phyloP scores from a whole-genome alignment of 2,888 invertebrate species.

The Temnothorax ravouxi region DNA sequence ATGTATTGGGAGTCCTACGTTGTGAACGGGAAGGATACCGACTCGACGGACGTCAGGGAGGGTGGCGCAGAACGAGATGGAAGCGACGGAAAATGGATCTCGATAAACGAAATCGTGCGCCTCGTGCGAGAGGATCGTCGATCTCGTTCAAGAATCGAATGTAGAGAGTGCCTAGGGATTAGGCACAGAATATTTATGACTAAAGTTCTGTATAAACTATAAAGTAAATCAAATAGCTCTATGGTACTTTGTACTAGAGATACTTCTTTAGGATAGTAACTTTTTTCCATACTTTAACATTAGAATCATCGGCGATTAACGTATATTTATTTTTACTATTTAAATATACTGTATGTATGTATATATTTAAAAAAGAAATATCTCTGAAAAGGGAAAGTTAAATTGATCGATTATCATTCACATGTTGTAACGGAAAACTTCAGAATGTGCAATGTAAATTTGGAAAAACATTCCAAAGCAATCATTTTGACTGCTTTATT shows the following conservation, averaged over 20 bases:
- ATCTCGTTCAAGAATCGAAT: not conserved
- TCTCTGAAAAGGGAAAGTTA: too few species aligned
- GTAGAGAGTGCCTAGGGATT: not conserved
- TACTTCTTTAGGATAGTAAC: not conserved
- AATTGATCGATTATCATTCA: too few species aligned
- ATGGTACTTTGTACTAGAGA: not conserved
- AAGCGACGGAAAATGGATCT: not conserved
- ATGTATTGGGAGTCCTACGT: conserved; percentile 30
- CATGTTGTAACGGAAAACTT: not conserved
- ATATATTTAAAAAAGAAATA: too few species aligned
- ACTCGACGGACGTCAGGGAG: not conserved
- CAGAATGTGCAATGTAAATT: not conserved
- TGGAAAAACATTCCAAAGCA: not conserved
- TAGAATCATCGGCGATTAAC: too few species aligned
- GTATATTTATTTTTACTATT: too few species aligned
- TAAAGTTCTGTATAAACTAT: not conserved
- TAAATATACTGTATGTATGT: too few species aligned
- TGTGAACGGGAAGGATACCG: not conserved
- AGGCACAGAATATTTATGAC: not conserved
- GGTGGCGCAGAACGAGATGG: conserved; percentile 9
- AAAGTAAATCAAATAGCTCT: conserved; percentile 1
- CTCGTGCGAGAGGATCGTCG: not conserved
- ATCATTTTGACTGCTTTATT: not conserved
- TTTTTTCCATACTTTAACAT: not conserved
- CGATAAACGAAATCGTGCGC: conserved; percentile 7